These are phyloP conservation scores for Brenthis hecate DNA, from an alignment of 2,888 invertebrate species.

Conservation along the genomic window DNA sequence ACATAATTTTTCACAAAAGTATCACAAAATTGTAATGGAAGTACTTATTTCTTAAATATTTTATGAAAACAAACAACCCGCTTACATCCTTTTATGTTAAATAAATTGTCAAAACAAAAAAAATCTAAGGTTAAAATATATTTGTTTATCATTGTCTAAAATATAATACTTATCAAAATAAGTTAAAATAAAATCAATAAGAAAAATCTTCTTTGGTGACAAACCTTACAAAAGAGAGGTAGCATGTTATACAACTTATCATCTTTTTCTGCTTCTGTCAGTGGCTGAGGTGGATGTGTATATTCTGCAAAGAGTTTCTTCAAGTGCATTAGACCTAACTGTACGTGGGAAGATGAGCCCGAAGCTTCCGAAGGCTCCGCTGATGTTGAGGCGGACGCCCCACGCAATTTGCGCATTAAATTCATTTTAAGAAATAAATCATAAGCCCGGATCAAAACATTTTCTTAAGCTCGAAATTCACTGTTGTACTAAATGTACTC, in stretches of 20 bases:
- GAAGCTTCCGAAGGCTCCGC: constrained; percentile 83
- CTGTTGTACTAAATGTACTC: constrained; percentile 13
- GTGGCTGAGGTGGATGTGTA: constrained; percentile 91
- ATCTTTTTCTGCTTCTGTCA: constrained; percentile 92
- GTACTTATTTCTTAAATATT: too few relatives aligned
- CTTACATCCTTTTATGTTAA: too few relatives aligned
- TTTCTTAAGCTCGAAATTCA: constrained; percentile 21
- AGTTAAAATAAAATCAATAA: constrained; percentile 8
- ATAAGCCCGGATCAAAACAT: constrained; percentile 34
- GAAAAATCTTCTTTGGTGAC: neutral
- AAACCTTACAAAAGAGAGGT: constrained; percentile 98
- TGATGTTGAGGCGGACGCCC: constrained; percentile 72
- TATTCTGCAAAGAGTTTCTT: constrained; percentile 98
- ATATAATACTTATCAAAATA: too few relatives aligned
- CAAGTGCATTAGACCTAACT: constrained; percentile 96
- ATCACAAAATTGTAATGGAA: too few relatives aligned
- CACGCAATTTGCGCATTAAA: constrained; percentile 94
- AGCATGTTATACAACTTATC: constrained; percentile 98
- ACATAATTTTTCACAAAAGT: too few relatives aligned
- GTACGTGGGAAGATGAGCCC: constrained; percentile 88
- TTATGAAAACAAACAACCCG: too few relatives aligned
- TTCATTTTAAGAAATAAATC: constrained; percentile 84
- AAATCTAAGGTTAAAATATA: too few relatives aligned
- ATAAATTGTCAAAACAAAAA: too few relatives aligned
- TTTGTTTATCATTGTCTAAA: too few relatives aligned